Evolutionary conservation across 2,888 invertebrate species (phyloP), one percentile per base, ranked within the genome.

Genomic region (Anarsia innoxiella): DNA sequence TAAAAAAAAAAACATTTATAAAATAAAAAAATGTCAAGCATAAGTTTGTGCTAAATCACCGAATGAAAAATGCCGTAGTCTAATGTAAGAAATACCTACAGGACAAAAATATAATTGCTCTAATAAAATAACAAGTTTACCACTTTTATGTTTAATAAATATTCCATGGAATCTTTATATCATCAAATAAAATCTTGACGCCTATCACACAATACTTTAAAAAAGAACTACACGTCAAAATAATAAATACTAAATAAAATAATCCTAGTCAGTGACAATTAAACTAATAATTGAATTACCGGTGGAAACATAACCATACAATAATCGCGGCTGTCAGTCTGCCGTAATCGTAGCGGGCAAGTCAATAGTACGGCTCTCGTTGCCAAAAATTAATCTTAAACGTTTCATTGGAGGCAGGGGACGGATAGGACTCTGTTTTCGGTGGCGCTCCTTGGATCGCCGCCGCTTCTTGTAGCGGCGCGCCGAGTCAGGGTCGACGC

Each of bases 321-420:
- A 48, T 48, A 47, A 53, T 66, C 62, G 48, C 59, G 71, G 67
- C 74, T 73, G 84, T 86, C 86, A 84, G 80, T 84, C 84, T 73
- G 86, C 87, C 63, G 86, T 83, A 60, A 89, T 85, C 79, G 89
- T 89, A 82, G 91, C 88, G 75, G 95, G 94, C 85, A 95, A 89
- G 86, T 95, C 92, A 66, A 95, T 95, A 66, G 93, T 94, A 66
- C 91, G 92, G 64, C 93, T 92, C 74, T 95, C 95, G 71, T 94
- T 94, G 53, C 95, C 95, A 62, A 95, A 92, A 60, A 94, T 94
- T 62, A 96, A 86, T 63, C 93, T 89, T 68, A 96, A 86, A 61
- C 95, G 89, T 79, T 95, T 96, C 88, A 92, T 91, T 34, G 92
- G 90, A 46, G 91, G 91, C 59, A 89, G 87, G 49, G 88, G 87